Conservation (phyloP, 2,113 vertebrate species). For the Axis porcinus region DNA sequence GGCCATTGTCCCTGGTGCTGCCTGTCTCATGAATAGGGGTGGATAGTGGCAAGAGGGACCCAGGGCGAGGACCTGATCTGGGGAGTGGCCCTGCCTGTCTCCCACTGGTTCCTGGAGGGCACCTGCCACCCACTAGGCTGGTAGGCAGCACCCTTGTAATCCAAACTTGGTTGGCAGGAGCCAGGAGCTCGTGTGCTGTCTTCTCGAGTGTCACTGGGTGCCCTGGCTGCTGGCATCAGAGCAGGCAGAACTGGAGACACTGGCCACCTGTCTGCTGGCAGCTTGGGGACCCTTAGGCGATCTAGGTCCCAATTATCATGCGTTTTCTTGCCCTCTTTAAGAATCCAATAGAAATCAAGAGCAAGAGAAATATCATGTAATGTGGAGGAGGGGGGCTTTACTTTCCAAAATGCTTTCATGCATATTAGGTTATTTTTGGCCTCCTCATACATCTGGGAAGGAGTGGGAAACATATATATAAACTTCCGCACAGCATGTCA, state of each 20-base stretch:
- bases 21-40: too few species aligned
- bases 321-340: background rate
- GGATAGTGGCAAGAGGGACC: background rate
- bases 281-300: background rate
- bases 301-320: background rate
- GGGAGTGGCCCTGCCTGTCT: rapidly evolving
- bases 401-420: background rate
- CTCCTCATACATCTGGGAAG: background rate
- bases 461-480: too few species aligned
- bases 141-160: background rate
- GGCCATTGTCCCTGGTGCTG: background rate
- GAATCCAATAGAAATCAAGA: background rate
- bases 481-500: background rate
- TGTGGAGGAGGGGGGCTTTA: background rate
- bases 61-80: background rate
- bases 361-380: rapidly evolving
- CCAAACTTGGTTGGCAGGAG: background rate
- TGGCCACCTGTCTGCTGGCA: background rate
- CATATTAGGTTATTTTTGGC: background rate
- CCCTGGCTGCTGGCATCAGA: background rate
- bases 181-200: background rate
- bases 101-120: background rate
- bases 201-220: background rate
- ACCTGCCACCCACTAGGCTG: background rate
- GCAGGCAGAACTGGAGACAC: rapidly evolving